Conservation (phyloP, 30 jellyfish, hydroid and myxozoan genomes). For the Aurelia sp. region DNA sequence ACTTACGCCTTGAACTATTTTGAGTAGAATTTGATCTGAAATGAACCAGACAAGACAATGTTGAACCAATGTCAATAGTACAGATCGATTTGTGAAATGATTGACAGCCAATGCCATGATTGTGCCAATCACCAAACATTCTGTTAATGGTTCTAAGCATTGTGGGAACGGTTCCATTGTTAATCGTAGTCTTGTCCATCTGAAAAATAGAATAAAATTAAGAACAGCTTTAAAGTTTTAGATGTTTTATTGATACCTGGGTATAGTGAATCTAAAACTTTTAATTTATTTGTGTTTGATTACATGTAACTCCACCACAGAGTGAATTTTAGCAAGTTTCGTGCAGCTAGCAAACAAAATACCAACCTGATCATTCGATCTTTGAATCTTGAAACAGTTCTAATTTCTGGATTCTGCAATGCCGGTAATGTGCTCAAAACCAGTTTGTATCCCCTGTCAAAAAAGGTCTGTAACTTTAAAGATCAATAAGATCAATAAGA, state of each 20-base stretch:
- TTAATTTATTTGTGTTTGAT: no score
- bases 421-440: slow-evolving; percentile 92
- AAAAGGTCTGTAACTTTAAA: not conserved
- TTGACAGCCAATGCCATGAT: slow-evolving; percentile 68
- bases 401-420: slow-evolving; percentile 80
- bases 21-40: slow-evolving; percentile 78
- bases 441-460: slow-evolving; percentile 75
- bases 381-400: slow-evolving; percentile 60
- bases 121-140: slow-evolving; percentile 81
- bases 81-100: slow-evolving; percentile 51
- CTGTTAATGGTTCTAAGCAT: slow-evolving; percentile 89
- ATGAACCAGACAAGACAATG: slow-evolving; percentile 82
- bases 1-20: slow-evolving; percentile 77
- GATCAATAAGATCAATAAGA: no score
- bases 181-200: slow-evolving; percentile 92
- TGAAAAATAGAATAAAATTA: not conserved
- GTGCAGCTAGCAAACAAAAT: no score
- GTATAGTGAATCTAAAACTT: no score
- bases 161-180: slow-evolving; percentile 89
- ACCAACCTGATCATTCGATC: slow-evolving; percentile 85
- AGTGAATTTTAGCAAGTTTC: no score
- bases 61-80: slow-evolving; percentile 34
- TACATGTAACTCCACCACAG: no score
- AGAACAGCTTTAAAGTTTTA: no score
- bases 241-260: no score